Conservation (phyloP, 1,140 invertebrate genomes). For the Oryctes rhinoceros region DNA sequence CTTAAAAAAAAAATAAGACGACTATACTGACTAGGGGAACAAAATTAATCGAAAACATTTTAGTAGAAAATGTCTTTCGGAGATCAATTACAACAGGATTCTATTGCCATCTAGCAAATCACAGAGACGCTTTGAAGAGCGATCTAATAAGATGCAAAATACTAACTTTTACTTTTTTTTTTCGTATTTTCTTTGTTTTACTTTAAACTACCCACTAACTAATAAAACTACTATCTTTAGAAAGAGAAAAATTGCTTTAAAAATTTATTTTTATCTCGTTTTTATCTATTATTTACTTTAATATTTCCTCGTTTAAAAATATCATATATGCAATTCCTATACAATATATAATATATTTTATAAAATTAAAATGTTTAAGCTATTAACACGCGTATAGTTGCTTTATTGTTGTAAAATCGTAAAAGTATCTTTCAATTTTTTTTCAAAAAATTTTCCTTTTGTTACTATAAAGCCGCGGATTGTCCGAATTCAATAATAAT, state of each 20-base stretch:
- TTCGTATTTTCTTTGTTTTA: no score
- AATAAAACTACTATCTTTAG: constrained; percentile 48
- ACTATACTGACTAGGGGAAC: constrained; percentile 60
- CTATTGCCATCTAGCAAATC: constrained; percentile 57
- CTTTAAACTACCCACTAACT: constrained; percentile 51
- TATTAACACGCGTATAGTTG: constrained; percentile 47
- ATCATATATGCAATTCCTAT: constrained; percentile 44
- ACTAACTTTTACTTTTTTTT: constrained; percentile 45
- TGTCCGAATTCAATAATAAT: not conserved
- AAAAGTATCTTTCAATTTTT: not conserved
- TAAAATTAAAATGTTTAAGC: constrained; percentile 48
- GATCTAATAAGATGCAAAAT: constrained; percentile 56
- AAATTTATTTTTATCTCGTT: constrained; percentile 38
- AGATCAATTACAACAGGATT: constrained; percentile 61
- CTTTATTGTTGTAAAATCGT: constrained; percentile 12
- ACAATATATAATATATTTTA: constrained; percentile 46
- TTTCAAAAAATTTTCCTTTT: constrained; percentile 4
- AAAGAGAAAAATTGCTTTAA: constrained; percentile 57
- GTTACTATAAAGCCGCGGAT: not conserved
- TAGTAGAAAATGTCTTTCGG: constrained; percentile 55
- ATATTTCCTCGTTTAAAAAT: constrained; percentile 58
- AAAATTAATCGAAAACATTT: constrained; percentile 57
- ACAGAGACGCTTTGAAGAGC: constrained; percentile 62
- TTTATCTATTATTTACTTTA: constrained; percentile 50
- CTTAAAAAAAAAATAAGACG: constrained; percentile 57